These are phyloP conservation scores for Pyralis farinalis DNA, from an alignment of 2,888 invertebrate genomes.

Conservation along the genomic window DNA sequence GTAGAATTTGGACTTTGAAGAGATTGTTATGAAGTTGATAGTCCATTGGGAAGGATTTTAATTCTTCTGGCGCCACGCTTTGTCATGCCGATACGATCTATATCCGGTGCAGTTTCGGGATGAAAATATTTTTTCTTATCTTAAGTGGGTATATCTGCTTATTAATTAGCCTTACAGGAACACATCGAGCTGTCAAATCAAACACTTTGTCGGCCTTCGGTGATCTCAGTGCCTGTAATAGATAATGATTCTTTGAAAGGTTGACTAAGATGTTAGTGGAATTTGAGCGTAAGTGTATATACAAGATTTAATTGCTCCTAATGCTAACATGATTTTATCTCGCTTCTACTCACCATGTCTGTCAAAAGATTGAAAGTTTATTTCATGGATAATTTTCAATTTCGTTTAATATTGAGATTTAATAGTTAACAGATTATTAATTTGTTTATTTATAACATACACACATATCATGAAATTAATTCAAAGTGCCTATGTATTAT, in stretches of 20 bases:
- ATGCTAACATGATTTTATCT: conserved; percentile 4
- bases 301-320: conserved; percentile 5
- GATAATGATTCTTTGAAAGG: conserved; percentile 66
- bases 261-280: conserved; percentile 21
- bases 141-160: conserved; percentile 81
- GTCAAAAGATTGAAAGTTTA: too few relatives aligned
- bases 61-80: conserved; percentile 73
- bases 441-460: too few relatives aligned
- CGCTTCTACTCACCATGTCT: too few relatives aligned
- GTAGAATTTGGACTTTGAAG: conserved; percentile 20
- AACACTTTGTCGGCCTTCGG: conserved; percentile 69
- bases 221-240: conserved; percentile 49
- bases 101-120: conserved; percentile 79
- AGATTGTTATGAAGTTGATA: neutral
- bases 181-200: conserved; percentile 73
- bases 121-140: conserved; percentile 80
- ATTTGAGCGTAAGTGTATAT: conserved; percentile 6
- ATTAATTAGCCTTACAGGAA: conserved; percentile 75
- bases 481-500: too few relatives aligned
- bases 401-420: too few relatives aligned
- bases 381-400: too few relatives aligned
- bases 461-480: too few relatives aligned
- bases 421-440: too few relatives aligned
- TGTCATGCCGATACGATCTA: conserved; percentile 78
- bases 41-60: conserved; percentile 20